phyloP scores from a whole-genome alignment of 1,140 invertebrate genomes.

The Pantala flavescens region DNA sequence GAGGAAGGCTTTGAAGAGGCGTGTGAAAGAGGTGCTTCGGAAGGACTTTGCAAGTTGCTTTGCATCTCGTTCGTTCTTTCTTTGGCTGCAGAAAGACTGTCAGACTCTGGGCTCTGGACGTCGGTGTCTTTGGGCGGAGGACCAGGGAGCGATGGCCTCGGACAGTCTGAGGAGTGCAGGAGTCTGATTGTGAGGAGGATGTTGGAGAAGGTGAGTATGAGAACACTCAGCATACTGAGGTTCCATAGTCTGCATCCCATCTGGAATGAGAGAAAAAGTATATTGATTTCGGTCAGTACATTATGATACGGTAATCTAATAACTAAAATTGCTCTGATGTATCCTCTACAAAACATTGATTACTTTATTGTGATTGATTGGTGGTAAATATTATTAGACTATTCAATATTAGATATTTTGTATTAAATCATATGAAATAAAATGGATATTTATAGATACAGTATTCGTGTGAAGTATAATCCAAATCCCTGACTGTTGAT shows the following conservation, averaged over 20 bases:
- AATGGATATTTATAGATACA: too few relatives aligned
- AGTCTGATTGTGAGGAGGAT: conserved; percentile 56
- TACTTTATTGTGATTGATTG: too few relatives aligned
- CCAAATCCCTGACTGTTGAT: too few relatives aligned
- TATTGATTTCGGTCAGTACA: too few relatives aligned
- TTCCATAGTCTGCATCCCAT: conserved; percentile 55
- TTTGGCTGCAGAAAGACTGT: conserved; percentile 17
- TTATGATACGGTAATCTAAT: too few relatives aligned
- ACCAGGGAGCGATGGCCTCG: conserved; percentile 17
- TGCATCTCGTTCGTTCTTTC: conserved; percentile 24
- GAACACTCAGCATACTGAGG: conserved; percentile 48
- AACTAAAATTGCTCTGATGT: too few relatives aligned
- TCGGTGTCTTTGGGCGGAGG: conserved; percentile 15
- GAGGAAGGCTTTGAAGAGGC: conserved; percentile 28
- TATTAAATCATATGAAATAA: too few relatives aligned
- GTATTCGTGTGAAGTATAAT: too few relatives aligned
- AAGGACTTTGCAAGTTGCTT: conserved; percentile 18
- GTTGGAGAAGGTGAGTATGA: conserved; percentile 54
- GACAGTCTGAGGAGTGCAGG: conserved; percentile 43
- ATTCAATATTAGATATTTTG: too few relatives aligned
- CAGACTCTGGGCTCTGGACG: conserved; percentile 16
- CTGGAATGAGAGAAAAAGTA: neutral
- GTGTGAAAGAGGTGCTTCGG: conserved; percentile 31
- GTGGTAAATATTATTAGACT: too few relatives aligned
- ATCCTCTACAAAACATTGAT: too few relatives aligned